Percentiles rank a stretch among this genome's conserved stretches.
Evolutionary conservation across 2,113 vertebrate genomes (phyloP).

Genomic region (Bufo bufo): DNA sequence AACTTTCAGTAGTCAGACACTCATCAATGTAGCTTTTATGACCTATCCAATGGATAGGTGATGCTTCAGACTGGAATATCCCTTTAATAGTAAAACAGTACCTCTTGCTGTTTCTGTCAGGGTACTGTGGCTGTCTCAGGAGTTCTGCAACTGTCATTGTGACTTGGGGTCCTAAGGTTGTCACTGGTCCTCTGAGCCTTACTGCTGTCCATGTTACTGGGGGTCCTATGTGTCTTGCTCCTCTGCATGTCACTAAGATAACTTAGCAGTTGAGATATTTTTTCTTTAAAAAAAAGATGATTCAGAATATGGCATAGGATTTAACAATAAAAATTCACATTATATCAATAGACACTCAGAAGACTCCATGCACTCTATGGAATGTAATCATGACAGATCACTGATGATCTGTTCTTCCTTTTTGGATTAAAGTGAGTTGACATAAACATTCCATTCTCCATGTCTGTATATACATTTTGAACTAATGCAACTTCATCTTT

Average conservation of each 20-base stretch:
- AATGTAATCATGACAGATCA: background rate
- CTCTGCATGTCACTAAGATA: background rate
- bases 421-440: constrained; percentile 32
- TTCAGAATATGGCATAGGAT: background rate
- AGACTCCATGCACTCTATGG: background rate
- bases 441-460: constrained; percentile 26
- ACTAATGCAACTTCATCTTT: background rate
- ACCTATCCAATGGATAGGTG: no score
- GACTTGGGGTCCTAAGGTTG: no score
- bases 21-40: no score
- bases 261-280: background rate
- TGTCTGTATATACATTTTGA: constrained; percentile 8
- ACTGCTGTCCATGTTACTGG: no score
- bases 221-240: no score
- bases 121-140: no score
- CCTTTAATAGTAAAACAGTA: no score
- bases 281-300: background rate
- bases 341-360: background rate
- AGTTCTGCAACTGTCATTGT: no score
- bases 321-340: background rate
- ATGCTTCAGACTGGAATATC: no score
- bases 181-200: no score
- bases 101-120: no score
- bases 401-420: constrained; percentile 36
- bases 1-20: no score